Conservation (phyloP, 2,797 vertebrate genomes). For the Hypotaenidia okinawae region DNA sequence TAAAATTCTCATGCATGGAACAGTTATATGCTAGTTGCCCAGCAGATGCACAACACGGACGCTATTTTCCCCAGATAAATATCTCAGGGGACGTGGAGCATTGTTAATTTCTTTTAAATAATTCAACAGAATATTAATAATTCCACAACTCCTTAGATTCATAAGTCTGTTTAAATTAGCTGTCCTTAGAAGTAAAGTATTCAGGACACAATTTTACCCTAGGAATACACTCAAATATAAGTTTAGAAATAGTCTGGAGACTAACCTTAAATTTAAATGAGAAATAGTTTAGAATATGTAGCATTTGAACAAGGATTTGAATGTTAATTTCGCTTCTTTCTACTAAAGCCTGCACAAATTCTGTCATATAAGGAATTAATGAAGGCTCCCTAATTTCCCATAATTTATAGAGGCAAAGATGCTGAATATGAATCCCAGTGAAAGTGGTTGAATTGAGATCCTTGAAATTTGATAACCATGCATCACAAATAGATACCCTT, state of each 20-base stretch:
- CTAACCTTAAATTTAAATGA: background rate
- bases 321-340: background rate
- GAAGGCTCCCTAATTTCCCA: background rate
- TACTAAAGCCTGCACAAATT: background rate
- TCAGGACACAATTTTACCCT: background rate
- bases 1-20: background rate
- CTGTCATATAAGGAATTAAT: background rate
- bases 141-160: background rate
- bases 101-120: slow-evolving; percentile 21
- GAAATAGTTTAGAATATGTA: background rate
- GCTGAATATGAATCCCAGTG: background rate
- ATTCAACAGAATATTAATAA: background rate
- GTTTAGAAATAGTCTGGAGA: background rate
- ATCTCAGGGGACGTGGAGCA: background rate
- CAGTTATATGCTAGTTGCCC: background rate
- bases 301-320: background rate
- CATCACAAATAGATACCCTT: too few relatives aligned
- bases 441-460: background rate
- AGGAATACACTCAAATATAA: background rate
- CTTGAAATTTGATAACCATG: background rate
- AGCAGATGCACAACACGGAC: background rate
- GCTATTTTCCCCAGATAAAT: background rate
- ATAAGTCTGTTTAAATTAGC: background rate
- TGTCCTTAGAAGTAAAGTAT: background rate
- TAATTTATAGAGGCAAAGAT: background rate